phyloP scores from a whole-genome alignment of 2,113 vertebrate species.

The Sturnira hondurensis region DNA sequence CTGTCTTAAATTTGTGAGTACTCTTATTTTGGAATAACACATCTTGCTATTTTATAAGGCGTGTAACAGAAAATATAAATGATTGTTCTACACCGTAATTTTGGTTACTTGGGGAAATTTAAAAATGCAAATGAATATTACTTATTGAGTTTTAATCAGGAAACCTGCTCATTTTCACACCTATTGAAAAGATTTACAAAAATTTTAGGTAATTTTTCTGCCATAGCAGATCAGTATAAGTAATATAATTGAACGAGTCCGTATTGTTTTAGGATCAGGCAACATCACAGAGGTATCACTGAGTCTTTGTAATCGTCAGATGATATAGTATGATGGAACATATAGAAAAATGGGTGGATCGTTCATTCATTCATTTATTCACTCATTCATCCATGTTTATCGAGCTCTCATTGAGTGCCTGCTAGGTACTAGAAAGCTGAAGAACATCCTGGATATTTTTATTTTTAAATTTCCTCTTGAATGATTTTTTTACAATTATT shows the following conservation, averaged over 20 bases:
- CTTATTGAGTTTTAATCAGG: not conserved
- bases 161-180: not conserved
- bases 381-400: not conserved
- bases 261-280: not conserved
- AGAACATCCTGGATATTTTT: not conserved
- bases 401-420: not conserved
- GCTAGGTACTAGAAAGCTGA: not conserved
- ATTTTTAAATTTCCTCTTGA: not conserved
- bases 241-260: not conserved
- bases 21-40: not conserved
- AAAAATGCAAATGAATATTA: not conserved
- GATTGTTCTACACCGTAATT: not conserved
- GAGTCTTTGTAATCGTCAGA: not conserved
- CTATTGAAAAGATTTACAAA: conserved; percentile 23
- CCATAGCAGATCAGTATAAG: not conserved
- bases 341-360: not conserved
- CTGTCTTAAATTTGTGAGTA: not conserved
- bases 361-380: not conserved
- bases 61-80: not conserved
- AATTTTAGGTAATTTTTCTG: not conserved
- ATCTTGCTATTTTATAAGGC: not conserved
- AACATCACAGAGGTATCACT: not conserved
- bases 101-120: not conserved
- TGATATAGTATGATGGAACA: not conserved
- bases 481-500: not conserved